Conservation (phyloP, 2,797 vertebrate species). For the Gymnoscopelus braueri region DNA sequence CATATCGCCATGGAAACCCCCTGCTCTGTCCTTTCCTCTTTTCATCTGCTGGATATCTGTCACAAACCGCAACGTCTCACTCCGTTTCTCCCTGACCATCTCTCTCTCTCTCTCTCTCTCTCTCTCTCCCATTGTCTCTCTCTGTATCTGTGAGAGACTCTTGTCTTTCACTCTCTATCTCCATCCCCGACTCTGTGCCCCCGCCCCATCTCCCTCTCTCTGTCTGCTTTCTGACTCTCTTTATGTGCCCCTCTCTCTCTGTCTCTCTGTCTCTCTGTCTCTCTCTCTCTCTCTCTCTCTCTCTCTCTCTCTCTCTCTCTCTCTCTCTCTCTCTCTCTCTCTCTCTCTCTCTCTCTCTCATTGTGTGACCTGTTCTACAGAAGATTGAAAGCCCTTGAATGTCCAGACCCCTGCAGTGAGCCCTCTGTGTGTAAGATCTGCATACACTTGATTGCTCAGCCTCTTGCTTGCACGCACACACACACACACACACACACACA, state of each 20-base stretch:
- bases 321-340: not conserved
- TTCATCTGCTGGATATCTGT: no score
- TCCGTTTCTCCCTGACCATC: not conserved
- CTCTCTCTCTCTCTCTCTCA: not conserved
- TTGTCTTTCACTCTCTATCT: not conserved
- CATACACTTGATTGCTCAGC: slow-evolving; percentile 17
- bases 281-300: not conserved
- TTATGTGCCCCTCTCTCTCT: not conserved
- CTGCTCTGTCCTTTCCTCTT: not conserved
- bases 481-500: slow-evolving; percentile 12
- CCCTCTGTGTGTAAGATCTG: slow-evolving; percentile 40
- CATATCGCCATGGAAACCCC: slow-evolving; percentile 62
- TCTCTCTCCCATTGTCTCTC: slow-evolving; percentile 13
- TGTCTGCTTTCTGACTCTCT: not conserved
- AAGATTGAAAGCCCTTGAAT: slow-evolving; percentile 53
- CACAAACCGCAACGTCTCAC: not conserved
- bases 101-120: slow-evolving; percentile 21
- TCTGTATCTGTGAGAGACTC: not conserved
- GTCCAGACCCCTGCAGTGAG: slow-evolving; percentile 39
- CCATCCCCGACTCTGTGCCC: not conserved
- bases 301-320: slow-evolving; percentile 4
- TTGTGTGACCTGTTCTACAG: slow-evolving; percentile 2
- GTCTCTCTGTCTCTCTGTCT: not conserved
- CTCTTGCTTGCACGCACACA: slow-evolving; percentile 12
- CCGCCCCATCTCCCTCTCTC: slow-evolving; percentile 14